Evolutionary conservation across 2,797 vertebrate species (phyloP).

Genomic region (Bradypus variegatus): DNA sequence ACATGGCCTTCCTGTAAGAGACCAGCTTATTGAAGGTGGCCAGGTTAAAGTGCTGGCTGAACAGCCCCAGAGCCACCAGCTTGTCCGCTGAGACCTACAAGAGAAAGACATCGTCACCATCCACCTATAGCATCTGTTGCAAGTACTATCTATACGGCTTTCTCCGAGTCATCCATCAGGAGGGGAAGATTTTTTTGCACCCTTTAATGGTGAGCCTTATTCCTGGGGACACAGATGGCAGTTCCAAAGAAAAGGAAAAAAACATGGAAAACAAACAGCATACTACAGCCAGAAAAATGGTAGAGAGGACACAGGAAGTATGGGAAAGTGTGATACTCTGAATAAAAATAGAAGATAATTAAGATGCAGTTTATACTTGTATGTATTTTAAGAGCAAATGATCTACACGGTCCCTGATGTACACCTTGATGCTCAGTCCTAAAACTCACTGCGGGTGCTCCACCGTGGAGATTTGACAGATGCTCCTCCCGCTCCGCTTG

Average conservation of each 20-base stretch:
- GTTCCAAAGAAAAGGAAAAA: background rate
- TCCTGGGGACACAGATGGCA: background rate
- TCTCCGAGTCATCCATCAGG: background rate
- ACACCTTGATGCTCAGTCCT: background rate
- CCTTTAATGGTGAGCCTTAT: background rate
- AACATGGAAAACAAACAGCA: no score
- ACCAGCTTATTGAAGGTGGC: no score
- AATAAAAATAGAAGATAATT: background rate
- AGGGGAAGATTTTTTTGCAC: background rate
- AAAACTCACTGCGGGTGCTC: background rate
- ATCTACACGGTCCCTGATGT: background rate
- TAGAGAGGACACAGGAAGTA: no score
- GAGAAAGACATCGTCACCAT: slow-evolving; percentile 15
- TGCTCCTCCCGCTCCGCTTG: background rate
- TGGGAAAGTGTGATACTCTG: background rate
- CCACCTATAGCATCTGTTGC: no score
- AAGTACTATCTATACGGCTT: background rate
- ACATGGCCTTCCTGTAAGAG: no score
- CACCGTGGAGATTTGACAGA: background rate
- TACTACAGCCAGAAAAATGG: background rate
- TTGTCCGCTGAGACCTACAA: no score
- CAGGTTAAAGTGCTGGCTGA: no score
- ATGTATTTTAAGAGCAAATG: background rate
- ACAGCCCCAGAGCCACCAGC: no score
- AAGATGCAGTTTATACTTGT: background rate